phyloP scores from a whole-genome alignment of 35 echinoderm and acorn worm species.

The Nesometra sesokonis region DNA sequence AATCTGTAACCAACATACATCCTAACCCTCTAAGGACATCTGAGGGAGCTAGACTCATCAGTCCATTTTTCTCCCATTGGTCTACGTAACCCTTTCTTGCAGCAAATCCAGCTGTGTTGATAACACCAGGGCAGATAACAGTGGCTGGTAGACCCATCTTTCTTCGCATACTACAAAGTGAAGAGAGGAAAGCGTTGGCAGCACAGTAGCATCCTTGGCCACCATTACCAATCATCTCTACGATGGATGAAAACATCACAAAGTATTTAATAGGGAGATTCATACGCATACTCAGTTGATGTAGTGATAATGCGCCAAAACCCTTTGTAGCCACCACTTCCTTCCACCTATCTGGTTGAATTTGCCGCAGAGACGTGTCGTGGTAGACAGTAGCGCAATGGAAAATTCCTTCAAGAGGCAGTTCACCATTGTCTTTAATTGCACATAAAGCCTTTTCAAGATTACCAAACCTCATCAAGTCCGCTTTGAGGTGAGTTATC shows the following conservation, averaged over 20 bases:
- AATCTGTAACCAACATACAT: conserved; percentile 67
- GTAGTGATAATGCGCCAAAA: conserved; percentile 71
- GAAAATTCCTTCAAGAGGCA: conserved; percentile 86
- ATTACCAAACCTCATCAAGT: conserved; percentile 63
- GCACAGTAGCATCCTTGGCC: conserved; percentile 83
- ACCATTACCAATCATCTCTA: conserved; percentile 87
- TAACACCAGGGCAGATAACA: conserved; percentile 72
- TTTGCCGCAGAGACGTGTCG: conserved; percentile 48
- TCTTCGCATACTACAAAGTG: conserved; percentile 48
- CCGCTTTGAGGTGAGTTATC: conserved; percentile 81
- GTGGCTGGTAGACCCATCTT: conserved; percentile 88
- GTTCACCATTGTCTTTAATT: conserved; percentile 70
- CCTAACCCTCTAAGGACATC: conserved; percentile 82
- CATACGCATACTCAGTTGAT: conserved; percentile 63
- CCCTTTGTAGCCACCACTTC: conserved; percentile 78
- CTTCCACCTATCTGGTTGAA: conserved; percentile 77
- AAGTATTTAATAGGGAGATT: conserved; percentile 83
- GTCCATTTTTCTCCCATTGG: conserved; percentile 70
- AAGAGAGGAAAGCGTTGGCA: conserved; percentile 69
- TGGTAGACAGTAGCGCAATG: conserved; percentile 82
- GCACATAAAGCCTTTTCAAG: conserved; percentile 73
- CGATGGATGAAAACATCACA: conserved; percentile 93
- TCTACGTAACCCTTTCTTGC: conserved; percentile 72
- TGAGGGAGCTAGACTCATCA: conserved; percentile 68
- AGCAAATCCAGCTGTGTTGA: conserved; percentile 72